A percentile compares a stretch with the other conserved stretches of the same genome.
Conservation (phyloP, 2,113 vertebrate genomes). For the Semnopithecus entellus region DNA sequence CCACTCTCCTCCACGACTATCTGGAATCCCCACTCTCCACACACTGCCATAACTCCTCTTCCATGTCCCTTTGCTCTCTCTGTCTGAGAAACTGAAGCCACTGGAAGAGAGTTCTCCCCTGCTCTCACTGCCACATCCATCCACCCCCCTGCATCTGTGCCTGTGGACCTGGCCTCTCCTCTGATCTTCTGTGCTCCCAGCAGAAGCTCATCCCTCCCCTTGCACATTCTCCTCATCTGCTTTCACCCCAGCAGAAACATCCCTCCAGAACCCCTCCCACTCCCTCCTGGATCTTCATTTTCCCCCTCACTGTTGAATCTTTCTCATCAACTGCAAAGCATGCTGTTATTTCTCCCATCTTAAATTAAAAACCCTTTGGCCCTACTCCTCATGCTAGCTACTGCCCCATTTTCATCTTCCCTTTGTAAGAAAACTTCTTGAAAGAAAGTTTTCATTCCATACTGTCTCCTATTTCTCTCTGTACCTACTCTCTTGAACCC, state of each 20-base stretch:
- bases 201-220: background rate
- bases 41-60: background rate
- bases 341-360: background rate
- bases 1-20: background rate
- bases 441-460: background rate
- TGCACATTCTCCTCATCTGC: background rate
- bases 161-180: background rate
- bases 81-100: background rate
- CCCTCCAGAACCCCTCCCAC: background rate
- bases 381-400: background rate
- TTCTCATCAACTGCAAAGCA: background rate
- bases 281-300: background rate
- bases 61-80: too few relatives aligned
- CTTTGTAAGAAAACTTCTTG: background rate
- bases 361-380: background rate
- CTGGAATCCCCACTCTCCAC: background rate
- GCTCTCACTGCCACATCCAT: too few relatives aligned
- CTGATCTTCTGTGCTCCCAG: background rate
- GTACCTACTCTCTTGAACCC: background rate
- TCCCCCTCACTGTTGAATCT: background rate
- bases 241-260: background rate
- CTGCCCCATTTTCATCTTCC: background rate
- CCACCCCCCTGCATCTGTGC: background rate
- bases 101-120: background rate
- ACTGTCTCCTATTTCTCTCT: background rate